These are phyloP conservation scores for Atta cephalotes DNA, from an alignment of 1,140 invertebrate species.

Conservation along the genomic window DNA sequence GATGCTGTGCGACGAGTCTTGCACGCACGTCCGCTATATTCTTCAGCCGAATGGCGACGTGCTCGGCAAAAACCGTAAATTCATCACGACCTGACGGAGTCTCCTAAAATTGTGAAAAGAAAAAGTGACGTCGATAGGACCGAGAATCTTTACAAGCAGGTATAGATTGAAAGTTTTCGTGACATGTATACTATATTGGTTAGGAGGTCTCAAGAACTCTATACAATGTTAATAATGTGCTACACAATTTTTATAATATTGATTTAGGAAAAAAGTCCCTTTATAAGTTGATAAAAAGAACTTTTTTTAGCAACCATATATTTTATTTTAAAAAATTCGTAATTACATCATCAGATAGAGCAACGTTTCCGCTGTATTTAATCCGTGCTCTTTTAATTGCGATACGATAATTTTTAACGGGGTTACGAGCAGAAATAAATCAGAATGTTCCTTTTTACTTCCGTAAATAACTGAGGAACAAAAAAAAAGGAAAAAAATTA, in stretches of 20 bases:
- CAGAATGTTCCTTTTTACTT: too few relatives aligned
- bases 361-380: too few relatives aligned
- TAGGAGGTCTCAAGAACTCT: neutral
- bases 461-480: too few relatives aligned
- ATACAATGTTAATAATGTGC: neutral
- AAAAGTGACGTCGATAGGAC: neutral
- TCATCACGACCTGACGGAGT: conserved; percentile 54
- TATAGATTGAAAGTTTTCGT: conserved; percentile 12
- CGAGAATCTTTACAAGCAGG: neutral
- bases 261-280: too few relatives aligned
- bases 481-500: too few relatives aligned
- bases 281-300: too few relatives aligned
- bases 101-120: conserved; percentile 44
- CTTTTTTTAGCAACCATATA: too few relatives aligned
- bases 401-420: too few relatives aligned
- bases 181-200: neutral
- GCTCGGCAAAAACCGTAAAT: conserved; percentile 64
- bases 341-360: too few relatives aligned
- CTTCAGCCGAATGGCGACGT: conserved; percentile 60
- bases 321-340: too few relatives aligned
- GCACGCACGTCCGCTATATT: conserved; percentile 54
- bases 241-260: neutral
- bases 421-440: too few relatives aligned
- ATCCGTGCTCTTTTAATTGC: too few relatives aligned
- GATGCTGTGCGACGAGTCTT: conserved; percentile 58